These are phyloP conservation scores for Cyclophora albipunctata DNA, from an alignment of 2,888 invertebrate species.

Conservation along the genomic window DNA sequence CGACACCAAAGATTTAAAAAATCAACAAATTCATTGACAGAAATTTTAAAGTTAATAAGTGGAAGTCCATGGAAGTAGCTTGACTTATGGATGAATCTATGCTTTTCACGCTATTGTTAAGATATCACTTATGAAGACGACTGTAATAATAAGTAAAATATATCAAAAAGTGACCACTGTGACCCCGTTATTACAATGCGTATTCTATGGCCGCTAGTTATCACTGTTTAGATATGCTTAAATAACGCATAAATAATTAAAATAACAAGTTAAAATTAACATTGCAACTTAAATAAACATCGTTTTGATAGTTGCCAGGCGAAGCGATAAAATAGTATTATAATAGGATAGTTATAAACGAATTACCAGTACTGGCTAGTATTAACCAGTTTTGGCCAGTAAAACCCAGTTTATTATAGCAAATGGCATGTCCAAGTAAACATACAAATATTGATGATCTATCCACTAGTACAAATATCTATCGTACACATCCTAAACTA, in stretches of 20 bases:
- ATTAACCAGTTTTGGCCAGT: no score
- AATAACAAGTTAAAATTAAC: constrained; percentile 19
- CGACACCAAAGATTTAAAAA: no score
- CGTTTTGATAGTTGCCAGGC: not conserved
- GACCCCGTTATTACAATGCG: constrained; percentile 21
- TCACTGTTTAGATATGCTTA: constrained; percentile 48
- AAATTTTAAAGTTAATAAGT: no score
- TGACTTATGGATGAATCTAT: no score
- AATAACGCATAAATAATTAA: constrained; percentile 19
- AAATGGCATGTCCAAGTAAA: constrained; percentile 38
- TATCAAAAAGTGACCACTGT: constrained; percentile 15
- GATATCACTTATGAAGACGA: no score
- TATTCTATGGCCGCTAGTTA: constrained; percentile 58
- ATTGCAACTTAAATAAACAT: constrained; percentile 13
- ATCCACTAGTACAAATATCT: constrained; percentile 42
- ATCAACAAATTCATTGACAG: no score
- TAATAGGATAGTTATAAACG: not conserved
- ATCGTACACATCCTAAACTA: constrained; percentile 66
- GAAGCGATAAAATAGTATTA: constrained; percentile 2
- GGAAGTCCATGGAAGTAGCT: no score
- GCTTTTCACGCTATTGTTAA: no score
- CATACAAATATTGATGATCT: constrained; percentile 48
- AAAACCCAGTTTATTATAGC: not conserved
- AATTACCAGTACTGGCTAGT: no score
- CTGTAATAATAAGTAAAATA: no score